phyloP scores from a whole-genome alignment of 2,888 invertebrate genomes.

The Himalopsyche japonica region DNA sequence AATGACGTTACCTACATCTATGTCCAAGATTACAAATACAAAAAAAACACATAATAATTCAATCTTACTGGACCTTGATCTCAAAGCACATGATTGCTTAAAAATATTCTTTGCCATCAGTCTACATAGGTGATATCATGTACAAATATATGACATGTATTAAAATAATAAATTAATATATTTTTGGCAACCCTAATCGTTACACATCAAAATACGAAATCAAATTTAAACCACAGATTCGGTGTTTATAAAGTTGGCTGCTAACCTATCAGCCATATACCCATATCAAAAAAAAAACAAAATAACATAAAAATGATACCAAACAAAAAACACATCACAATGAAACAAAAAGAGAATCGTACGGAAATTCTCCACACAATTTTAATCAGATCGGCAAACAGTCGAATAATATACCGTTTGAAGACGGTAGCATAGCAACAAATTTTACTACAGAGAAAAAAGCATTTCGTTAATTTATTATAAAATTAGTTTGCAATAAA shows the following conservation, averaged over 20 bases:
- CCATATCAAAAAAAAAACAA: constrained; percentile 37
- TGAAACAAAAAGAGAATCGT: constrained; percentile 28
- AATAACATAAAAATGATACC: constrained; percentile 25
- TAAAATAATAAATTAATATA: neutral
- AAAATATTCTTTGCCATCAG: no score
- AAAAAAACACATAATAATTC: no score
- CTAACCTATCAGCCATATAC: constrained; percentile 37
- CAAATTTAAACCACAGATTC: constrained; percentile 37
- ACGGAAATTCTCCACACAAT: constrained; percentile 14
- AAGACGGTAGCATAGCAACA: neutral
- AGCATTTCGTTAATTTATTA: no score
- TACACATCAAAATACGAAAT: constrained; percentile 33
- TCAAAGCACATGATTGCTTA: no score
- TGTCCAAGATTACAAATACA: no score
- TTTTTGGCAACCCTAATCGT: constrained; percentile 13
- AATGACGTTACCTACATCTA: no score
- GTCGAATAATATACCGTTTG: neutral
- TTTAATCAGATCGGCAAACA: neutral
- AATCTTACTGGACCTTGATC: no score
- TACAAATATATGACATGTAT: no score
- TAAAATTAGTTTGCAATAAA: no score
- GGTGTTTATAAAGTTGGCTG: constrained; percentile 38
- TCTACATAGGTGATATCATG: no score
- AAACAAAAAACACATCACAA: constrained; percentile 28
- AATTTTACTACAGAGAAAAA: no score